A percentile compares a stretch with the other conserved stretches of the same genome.
These are phyloP conservation scores for Dysidea cf. avara DNA, from an alignment of 37 sponge, comb jelly and placozoan genomes.

Conservation along the genomic window DNA sequence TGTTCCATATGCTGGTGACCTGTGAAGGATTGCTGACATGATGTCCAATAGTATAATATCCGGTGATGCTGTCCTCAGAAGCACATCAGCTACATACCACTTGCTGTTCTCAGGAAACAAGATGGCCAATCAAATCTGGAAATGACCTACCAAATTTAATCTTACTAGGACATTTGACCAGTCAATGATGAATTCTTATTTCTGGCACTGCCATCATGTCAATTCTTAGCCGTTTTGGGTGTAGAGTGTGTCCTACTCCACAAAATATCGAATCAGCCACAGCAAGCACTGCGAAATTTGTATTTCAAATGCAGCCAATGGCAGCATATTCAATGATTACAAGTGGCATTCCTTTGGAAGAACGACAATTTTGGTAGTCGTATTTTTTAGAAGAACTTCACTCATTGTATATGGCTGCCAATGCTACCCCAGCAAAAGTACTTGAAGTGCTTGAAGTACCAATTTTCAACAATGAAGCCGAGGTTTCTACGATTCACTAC, in stretches of 20 bases:
- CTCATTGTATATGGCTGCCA: constrained; percentile 2
- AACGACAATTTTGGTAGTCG: constrained; percentile 11
- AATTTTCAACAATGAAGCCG: not conserved
- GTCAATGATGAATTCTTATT: too few relatives aligned
- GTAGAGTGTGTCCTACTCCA: constrained; percentile 16
- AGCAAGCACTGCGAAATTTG: not conserved
- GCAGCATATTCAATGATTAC: constrained; percentile 14
- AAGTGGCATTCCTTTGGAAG: constrained; percentile 11
- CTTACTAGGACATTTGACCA: too few relatives aligned
- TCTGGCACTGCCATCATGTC: not conserved
- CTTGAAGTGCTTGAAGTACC: not conserved
- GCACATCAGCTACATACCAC: too few relatives aligned
- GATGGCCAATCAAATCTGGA: too few relatives aligned
- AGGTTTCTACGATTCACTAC: constrained; percentile 12
- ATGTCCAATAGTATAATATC: too few relatives aligned
- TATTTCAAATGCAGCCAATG: constrained; percentile 24
- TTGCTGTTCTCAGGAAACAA: too few relatives aligned
- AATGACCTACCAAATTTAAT: too few relatives aligned
- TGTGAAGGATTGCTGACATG: too few relatives aligned
- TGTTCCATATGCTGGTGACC: too few relatives aligned
- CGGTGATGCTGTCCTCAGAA: too few relatives aligned
- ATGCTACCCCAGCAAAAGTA: constrained; percentile 6
- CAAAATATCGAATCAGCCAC: not conserved
- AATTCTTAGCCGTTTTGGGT: constrained; percentile 12
- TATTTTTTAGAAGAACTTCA: not conserved